A percentile compares a stretch with the other conserved stretches of the same genome.
phyloP scores from a whole-genome alignment of 2,888 invertebrate species.

The Drosophila paracracens region DNA sequence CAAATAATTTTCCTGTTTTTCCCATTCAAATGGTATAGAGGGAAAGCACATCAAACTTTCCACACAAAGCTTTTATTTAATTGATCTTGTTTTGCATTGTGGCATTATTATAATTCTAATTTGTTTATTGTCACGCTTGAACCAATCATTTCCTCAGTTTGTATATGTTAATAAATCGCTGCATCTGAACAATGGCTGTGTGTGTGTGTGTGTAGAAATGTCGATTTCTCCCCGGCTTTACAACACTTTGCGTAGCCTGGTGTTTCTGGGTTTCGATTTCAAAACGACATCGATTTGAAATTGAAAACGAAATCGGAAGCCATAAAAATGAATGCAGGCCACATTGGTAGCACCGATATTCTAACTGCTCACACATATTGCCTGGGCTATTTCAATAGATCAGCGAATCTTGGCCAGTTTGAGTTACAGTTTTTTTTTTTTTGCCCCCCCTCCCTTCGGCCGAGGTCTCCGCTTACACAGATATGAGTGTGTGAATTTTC shows the following conservation, averaged over 20 bases:
- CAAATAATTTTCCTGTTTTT: background rate
- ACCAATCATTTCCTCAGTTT: background rate
- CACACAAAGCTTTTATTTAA: background rate
- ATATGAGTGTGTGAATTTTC: slow-evolving; percentile 4
- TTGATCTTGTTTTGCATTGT: background rate
- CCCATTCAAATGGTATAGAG: background rate
- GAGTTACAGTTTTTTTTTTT: slow-evolving; percentile 7
- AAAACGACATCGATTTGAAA: slow-evolving; percentile 10
- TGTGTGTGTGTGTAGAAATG: background rate
- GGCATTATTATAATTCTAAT: background rate
- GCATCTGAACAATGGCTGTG: background rate
- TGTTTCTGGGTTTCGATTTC: slow-evolving; percentile 8
- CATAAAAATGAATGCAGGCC: slow-evolving; percentile 3
- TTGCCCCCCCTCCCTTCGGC: too few species aligned
- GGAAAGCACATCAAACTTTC: background rate
- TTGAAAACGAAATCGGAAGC: slow-evolving; percentile 17
- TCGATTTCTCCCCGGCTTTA: background rate
- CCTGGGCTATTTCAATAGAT: slow-evolving; percentile 7
- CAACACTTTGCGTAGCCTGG: background rate
- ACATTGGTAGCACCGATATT: slow-evolving; percentile 5
- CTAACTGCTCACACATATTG: background rate
- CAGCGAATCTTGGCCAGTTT: slow-evolving; percentile 4
- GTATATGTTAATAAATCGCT: background rate
- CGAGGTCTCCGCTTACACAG: slow-evolving; percentile 1
- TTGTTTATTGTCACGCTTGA: background rate